phyloP scores from a whole-genome alignment of 2,888 invertebrate species.

The Cryptus armator region DNA sequence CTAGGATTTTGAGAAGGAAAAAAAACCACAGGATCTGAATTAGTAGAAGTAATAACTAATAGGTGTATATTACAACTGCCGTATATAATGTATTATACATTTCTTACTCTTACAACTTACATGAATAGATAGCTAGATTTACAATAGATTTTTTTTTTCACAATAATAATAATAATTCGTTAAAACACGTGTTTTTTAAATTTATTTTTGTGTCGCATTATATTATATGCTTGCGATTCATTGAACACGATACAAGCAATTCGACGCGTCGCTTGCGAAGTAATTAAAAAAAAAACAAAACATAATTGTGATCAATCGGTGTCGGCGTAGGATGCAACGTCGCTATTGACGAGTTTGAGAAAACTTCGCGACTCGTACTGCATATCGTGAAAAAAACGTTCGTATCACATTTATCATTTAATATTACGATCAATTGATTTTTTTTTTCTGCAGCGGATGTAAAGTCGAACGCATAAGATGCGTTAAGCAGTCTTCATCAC shows the following conservation, averaged over 20 bases:
- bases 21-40: no score
- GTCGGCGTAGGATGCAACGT: not conserved
- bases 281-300: conserved; percentile 16
- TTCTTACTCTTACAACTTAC: conserved; percentile 46
- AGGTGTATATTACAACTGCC: conserved; percentile 58
- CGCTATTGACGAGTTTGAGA: conserved; percentile 27
- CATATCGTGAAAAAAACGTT: conserved; percentile 24
- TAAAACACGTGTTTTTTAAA: conserved; percentile 54
- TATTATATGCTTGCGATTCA: conserved; percentile 17
- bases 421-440: not conserved
- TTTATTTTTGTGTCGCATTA: conserved; percentile 11
- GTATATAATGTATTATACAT: conserved; percentile 64
- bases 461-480: not conserved
- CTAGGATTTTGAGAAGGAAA: no score
- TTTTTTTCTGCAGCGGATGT: not conserved
- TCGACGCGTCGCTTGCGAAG: conserved; percentile 6
- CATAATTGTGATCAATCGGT: conserved; percentile 13
- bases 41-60: not conserved
- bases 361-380: not conserved
- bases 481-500: conserved; percentile 30
- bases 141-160: conserved; percentile 42
- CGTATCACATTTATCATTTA: conserved; percentile 37
- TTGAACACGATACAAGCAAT: conserved; percentile 19
- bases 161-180: conserved; percentile 30
- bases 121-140: conserved; percentile 45